Evolutionary conservation across 1,140 invertebrate species (phyloP).

Genomic region (Daktulosphaira vitifoliae): DNA sequence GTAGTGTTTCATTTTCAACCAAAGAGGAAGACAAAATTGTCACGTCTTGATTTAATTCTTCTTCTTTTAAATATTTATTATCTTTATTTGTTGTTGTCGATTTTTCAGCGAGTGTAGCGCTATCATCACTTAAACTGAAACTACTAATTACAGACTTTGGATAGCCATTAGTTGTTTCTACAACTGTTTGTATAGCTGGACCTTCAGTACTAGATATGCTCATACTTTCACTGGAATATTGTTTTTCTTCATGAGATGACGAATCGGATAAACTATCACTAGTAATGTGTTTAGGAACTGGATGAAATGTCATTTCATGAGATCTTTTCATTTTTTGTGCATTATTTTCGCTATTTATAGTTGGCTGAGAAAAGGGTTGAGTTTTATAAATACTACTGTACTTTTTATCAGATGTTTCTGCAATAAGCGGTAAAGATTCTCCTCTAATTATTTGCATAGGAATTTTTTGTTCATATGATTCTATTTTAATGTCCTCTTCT

Average conservation of each 20-base stretch:
- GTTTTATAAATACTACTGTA: slow-evolving; percentile 25
- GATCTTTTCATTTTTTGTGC: slow-evolving; percentile 66
- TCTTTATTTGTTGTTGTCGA: slow-evolving; percentile 42
- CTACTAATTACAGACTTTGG: slow-evolving; percentile 45
- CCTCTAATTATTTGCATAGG: slow-evolving; percentile 43
- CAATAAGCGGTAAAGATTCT: slow-evolving; percentile 37
- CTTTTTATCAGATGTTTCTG: slow-evolving; percentile 20
- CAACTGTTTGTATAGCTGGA: slow-evolving; percentile 19
- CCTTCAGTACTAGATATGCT: slow-evolving; percentile 44
- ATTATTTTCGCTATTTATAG: slow-evolving; percentile 17
- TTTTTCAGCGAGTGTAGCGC: slow-evolving; percentile 37
- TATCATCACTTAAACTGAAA: slow-evolving; percentile 40
- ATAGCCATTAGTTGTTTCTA: slow-evolving; percentile 37
- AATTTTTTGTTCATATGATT: slow-evolving; percentile 50
- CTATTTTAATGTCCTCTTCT: slow-evolving; percentile 41
- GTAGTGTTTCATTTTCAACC: slow-evolving; percentile 44
- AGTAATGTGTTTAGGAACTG: slow-evolving; percentile 49
- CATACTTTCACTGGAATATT: slow-evolving; percentile 50
- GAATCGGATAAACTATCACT: slow-evolving; percentile 37
- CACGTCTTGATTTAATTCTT: slow-evolving; percentile 45
- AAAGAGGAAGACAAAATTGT: slow-evolving; percentile 49
- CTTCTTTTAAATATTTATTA: slow-evolving; percentile 37
- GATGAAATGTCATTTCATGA: slow-evolving; percentile 81
- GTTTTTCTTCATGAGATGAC: slow-evolving; percentile 44
- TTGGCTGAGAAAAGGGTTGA: slow-evolving; percentile 29